These are phyloP conservation scores for Paracentrotus lividus DNA, from an alignment of 53 echinoderm and acorn worm species.

Conservation along the genomic window DNA sequence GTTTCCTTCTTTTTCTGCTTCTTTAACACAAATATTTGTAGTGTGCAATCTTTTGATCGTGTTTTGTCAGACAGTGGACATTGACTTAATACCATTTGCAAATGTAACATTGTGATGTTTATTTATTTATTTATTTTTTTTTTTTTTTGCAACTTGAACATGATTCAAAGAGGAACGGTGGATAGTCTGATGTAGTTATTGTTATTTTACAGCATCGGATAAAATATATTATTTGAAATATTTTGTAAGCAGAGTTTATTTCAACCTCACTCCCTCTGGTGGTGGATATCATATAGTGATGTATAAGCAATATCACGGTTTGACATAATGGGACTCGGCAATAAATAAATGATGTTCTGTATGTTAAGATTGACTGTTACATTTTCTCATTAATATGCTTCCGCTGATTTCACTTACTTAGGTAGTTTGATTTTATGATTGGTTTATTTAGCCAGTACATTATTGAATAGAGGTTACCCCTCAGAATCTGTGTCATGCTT, in stretches of 20 bases:
- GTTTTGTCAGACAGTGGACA: too few species aligned
- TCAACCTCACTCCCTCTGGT: background rate
- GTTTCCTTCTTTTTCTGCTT: too few species aligned
- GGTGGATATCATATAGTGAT: slow-evolving; percentile 18
- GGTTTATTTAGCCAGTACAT: slow-evolving; percentile 7
- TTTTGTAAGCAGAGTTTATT: background rate
- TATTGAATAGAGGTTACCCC: background rate
- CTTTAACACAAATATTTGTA: too few species aligned
- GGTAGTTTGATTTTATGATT: background rate
- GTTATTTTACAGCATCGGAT: background rate
- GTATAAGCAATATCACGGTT: slow-evolving; percentile 1
- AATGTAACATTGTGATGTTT: background rate
- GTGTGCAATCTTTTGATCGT: too few species aligned
- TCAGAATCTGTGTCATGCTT: slow-evolving; percentile 32
- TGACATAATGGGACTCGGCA: background rate
- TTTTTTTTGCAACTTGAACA: background rate
- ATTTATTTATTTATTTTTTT: background rate
- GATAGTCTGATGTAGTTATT: background rate
- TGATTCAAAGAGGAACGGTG: background rate
- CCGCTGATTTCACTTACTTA: slow-evolving; percentile 50
- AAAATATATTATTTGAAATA: background rate
- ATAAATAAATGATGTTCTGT: slow-evolving; percentile 19
- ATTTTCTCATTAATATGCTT: slow-evolving; percentile 57
- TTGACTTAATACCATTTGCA: background rate
- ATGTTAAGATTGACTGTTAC: background rate